Evolutionary conservation across 2,888 invertebrate species (phyloP).

Genomic region (Melanchra persicariae): DNA sequence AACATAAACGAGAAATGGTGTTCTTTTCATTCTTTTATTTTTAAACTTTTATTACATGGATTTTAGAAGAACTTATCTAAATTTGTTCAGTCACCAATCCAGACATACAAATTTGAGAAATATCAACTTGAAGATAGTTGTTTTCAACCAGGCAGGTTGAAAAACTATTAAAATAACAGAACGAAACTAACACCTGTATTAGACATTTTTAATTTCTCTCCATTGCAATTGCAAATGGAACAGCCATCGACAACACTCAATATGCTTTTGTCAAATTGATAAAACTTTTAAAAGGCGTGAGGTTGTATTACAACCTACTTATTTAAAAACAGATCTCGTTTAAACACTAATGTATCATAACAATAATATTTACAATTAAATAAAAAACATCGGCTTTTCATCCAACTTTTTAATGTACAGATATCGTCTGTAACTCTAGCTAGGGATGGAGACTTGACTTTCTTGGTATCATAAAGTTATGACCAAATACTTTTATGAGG

Average conservation of each 20-base stretch:
- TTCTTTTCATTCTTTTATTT: constrained; percentile 59
- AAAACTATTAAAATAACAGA: constrained; percentile 55
- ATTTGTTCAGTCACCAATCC: constrained; percentile 11
- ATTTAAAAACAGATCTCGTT: constrained; percentile 84
- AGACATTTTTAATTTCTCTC: constrained; percentile 61
- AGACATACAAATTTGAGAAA: not conserved
- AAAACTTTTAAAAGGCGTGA: constrained; percentile 70
- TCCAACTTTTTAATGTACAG: constrained; percentile 55
- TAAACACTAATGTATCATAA: constrained; percentile 81
- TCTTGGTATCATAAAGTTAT: constrained; percentile 20
- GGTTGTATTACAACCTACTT: constrained; percentile 76
- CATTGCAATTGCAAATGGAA: constrained; percentile 72
- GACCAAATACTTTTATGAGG: not conserved
- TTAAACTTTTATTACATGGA: constrained; percentile 20
- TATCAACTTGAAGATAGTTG: constrained; percentile 4
- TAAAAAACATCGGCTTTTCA: constrained; percentile 71
- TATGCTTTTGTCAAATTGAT: constrained; percentile 78
- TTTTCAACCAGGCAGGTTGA: not conserved
- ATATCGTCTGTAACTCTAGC: constrained; percentile 41
- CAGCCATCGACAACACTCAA: constrained; percentile 72
- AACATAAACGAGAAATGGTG: constrained; percentile 69
- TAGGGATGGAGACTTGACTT: constrained; percentile 52
- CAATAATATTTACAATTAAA: constrained; percentile 84
- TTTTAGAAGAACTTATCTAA: constrained; percentile 1
- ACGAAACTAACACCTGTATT: constrained; percentile 53